Evolutionary conservation across 2,888 invertebrate species (phyloP), one percentile per base, ranked within the genome.

Genomic region (Conus canariensis): DNA sequence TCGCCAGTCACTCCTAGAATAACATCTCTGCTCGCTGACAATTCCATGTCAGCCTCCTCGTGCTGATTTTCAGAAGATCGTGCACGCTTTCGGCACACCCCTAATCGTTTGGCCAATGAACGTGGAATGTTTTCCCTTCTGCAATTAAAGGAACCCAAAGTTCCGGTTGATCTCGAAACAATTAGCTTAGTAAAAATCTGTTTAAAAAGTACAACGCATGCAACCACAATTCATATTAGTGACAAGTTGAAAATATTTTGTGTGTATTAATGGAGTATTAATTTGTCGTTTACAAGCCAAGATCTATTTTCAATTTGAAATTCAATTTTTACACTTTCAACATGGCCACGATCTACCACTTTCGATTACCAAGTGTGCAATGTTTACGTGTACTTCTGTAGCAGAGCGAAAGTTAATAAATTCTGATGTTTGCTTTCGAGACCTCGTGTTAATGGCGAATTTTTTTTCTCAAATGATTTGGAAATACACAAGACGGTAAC

Each of bases 1-100:
- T 89, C 89, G 12, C 89, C 89, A 67, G 85, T 22, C 59, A 67
- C 45, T 45, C 89, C 70, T n/a, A 82, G 67, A 56, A 85, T 30
- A 25, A 60, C 67, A 22, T 16, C 19, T 19, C 0, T 67, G 19
- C 56, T 82, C 22, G 45, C n/a, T 82, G 80, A n/a, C 19, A 10
- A n/a, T 25, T 67, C 64, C 87, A 87, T 87, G 86, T 64, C 67
- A 56, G 19, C 45, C 45, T 56, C 1, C 19, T 45, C 45, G 58
- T 45, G 19, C 19, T 19, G 6, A 25, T 25, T 19, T 30, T 83
- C 58, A 45, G 45, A 83, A 64, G 45, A 45, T 45, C 45, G 45
- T 45, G 45, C 45, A 45, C 45, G 45, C 45, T 45, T 45, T 45
- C 45, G 45, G 45, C 45, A 45, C 45, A 45, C 45, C 45, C 45